Evolutionary conservation across 2,113 vertebrate species (phyloP), one percentile per base, ranked within the genome.

Genomic region (Heterotis niloticus): DNA sequence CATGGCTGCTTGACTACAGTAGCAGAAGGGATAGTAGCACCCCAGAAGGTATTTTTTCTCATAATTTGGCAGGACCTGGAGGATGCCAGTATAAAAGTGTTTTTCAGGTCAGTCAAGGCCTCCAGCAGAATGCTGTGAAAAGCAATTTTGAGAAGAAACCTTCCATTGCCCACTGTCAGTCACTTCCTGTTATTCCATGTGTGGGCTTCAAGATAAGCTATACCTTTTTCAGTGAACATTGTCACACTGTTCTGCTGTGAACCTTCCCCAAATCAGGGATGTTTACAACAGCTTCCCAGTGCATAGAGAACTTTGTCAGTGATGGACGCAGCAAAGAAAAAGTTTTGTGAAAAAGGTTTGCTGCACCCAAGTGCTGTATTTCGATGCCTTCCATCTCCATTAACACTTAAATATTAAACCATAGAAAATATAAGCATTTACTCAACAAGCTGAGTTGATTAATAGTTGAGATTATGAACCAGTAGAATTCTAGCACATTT

Each of bases 381-480:
- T 76, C 23, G 26, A 60, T n/a, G 1, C 62, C 5, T 5, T 13
- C 11, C 59, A 13, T 51, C 34, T 23, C 20, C 18, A 23, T 34
- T 52, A 70, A 70, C 68, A 76, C 51, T 52, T 13, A 64, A 29
- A 7, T 11, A 54, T 76, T 76, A 24, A 62, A 54, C n/a, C 34
- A 44, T 54, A 18, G 9, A 20, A n/a, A 62, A 54, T 70, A n/a
- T 78, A 78, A 78, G 60, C 52, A 59, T 34, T n/a, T 28, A 23
- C 54, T 44, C 54, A 59, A 60, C 23, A 24, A 44, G 64, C 14
- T 5, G 75, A 17, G 10, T 14, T 76, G 75, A 76, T 78, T 78
- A 66, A 67, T 67, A 18, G 64, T 4, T 11, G 54, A 10, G 76
- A 78, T 54, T 56, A 78, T 64, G 64, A 23, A 68, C 24, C 3